A percentile compares a stretch with the other conserved stretches of the same genome.
These are phyloP conservation scores for Channa striata DNA, from an alignment of 2,797 vertebrate species.

Conservation along the genomic window DNA sequence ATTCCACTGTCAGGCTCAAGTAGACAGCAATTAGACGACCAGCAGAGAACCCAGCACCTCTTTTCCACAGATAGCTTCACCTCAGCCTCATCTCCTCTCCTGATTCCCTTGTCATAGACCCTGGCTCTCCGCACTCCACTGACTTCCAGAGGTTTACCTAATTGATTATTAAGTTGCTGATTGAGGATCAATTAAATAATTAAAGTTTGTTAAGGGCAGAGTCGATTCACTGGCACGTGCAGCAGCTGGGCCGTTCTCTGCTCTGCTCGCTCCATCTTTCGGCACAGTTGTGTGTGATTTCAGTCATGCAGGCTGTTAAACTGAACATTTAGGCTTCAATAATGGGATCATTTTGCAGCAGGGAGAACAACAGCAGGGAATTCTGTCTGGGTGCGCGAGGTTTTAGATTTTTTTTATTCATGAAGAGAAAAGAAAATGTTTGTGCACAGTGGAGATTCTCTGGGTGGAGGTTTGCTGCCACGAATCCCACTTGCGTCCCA, in stretches of 20 bases:
- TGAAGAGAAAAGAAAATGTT: too few relatives aligned
- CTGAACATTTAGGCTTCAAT: too few relatives aligned
- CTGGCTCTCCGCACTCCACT: conserved; percentile 67
- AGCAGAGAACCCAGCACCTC: conserved; percentile 10
- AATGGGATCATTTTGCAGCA: conserved; percentile 43
- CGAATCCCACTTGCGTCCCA: not conserved
- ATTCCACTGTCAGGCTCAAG: not conserved
- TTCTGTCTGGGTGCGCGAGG: not conserved
- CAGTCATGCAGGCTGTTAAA: conserved; percentile 23
- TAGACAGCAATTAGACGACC: not conserved
- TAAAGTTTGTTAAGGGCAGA: conserved; percentile 81
- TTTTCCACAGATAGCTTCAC: conserved; percentile 8
- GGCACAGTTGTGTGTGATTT: conserved; percentile 20
- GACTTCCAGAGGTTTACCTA: conserved; percentile 82
- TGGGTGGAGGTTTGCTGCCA: not conserved
- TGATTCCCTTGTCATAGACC: conserved; percentile 69
- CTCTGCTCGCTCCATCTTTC: conserved; percentile 1
- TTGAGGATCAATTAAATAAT: conserved; percentile 86
- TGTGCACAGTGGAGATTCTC: too few relatives aligned
- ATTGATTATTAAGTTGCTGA: conserved; percentile 86
- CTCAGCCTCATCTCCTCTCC: conserved; percentile 23
- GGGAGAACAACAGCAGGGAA: conserved; percentile 2
- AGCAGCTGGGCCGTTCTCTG: conserved; percentile 36
- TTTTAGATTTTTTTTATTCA: conserved; percentile 11
- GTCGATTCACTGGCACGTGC: conserved; percentile 70